Conservation (phyloP, 2,113 vertebrate species). For the Struthio camelus region DNA sequence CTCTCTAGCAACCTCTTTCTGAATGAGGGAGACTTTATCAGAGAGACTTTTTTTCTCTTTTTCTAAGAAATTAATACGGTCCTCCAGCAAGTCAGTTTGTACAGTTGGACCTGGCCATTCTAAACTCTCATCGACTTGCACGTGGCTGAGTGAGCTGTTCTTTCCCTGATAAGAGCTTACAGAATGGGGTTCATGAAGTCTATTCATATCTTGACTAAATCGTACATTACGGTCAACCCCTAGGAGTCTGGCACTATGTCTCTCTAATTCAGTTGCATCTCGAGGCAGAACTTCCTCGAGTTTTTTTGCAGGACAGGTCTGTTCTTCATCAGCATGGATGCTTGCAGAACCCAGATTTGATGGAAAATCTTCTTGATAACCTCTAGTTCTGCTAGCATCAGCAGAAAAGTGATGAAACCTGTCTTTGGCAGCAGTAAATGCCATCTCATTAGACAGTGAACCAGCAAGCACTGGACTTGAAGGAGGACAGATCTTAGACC, state of each 20-base stretch:
- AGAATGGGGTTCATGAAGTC: background rate
- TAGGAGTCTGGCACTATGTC: background rate
- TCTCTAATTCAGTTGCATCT: background rate
- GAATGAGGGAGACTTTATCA: background rate
- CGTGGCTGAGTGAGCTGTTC: background rate
- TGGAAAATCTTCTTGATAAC: constrained; percentile 4
- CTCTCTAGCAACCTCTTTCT: background rate
- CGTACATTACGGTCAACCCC: accelerated
- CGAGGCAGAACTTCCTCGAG: background rate
- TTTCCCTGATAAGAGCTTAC: background rate
- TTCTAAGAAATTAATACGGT: background rate
- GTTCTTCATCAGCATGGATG: background rate
- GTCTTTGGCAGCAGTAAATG: background rate
- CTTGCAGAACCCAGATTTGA: constrained; percentile 1
- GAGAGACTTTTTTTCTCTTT: background rate
- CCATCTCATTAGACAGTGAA: background rate
- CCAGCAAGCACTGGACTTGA: background rate
- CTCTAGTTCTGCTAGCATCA: background rate
- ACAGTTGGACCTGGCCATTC: background rate
- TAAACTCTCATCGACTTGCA: background rate
- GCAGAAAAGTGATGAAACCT: background rate
- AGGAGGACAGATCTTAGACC: background rate
- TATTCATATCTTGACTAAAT: accelerated
- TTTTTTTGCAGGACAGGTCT: background rate
- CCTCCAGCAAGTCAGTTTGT: background rate